Base-by-base conservation (phyloP, 2,113 vertebrate genomes). In the Microcebus jonahi region DNA sequence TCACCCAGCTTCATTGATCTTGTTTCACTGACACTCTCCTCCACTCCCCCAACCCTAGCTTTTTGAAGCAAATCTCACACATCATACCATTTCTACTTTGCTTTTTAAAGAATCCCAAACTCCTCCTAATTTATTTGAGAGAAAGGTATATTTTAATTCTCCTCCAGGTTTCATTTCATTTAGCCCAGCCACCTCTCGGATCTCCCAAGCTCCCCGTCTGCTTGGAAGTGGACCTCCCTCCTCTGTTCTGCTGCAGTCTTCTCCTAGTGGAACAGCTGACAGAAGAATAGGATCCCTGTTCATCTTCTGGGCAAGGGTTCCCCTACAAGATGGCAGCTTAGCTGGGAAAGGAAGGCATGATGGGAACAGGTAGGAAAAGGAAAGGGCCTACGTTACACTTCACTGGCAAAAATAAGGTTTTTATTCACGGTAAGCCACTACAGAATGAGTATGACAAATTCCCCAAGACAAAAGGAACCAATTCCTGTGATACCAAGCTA, bases 21-120 rank as follows among this genome's bases (percentile, higher is more conserved):
- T 85, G 4, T 80, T 75, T 77, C 4, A 34, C 59, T 31, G 75
- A 2, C 2, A 61, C 31, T 36, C 31, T 18, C 20, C 34, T 34
- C 7, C 34, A 23, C 25, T 55, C 34, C 31, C 29, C 14, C 21
- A 39, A 45, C 36, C 31, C 53, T n/a, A 70, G 27, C 20, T 84
- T 70, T 83, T 55, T 70, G 45, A 81, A 95, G 45, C 65, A 85
- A 71, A 42, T 50, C 39, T 85, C 61, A 73, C 9, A 27, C 1
- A 2, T 45, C 55, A 2, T 21, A 13, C 50, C 75, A 14, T 87
- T 83, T 80, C 68, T 91, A 61, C 12, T 65, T 88, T 83, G 57
- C 75, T 88, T 90, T 95, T 86, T 13, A 34, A 80, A 93, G 85
- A 92, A 91, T 57, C 39, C 36, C 50, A 70, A 55, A 25, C 55